These are phyloP conservation scores for Caradrina kadenii DNA, from an alignment of 2,888 invertebrate species.

Conservation along the genomic window DNA sequence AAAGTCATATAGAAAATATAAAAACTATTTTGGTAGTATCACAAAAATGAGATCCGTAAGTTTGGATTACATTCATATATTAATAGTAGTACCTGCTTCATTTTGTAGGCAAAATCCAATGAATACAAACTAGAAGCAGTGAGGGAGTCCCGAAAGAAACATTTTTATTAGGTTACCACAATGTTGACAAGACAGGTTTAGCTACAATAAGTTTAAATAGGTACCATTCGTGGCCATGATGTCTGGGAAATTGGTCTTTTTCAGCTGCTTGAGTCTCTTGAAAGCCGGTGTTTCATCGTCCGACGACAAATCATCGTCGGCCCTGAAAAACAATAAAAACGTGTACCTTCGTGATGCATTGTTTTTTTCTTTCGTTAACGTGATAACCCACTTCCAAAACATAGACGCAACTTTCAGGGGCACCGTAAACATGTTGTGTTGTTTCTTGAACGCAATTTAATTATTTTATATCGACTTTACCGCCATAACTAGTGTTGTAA, in stretches of 20 bases:
- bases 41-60: neutral
- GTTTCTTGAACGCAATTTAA: constrained; percentile 52
- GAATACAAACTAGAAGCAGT: neutral
- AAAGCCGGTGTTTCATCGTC: constrained; percentile 84
- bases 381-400: constrained; percentile 83
- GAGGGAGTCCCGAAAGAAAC: neutral
- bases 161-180: constrained; percentile 33
- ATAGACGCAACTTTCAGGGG: constrained; percentile 81
- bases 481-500: constrained; percentile 89
- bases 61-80: neutral
- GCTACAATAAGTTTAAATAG: constrained; percentile 13
- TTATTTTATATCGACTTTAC: constrained; percentile 80
- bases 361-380: constrained; percentile 12
- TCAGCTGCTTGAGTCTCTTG: constrained; percentile 82
- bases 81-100: neutral
- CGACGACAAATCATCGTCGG: constrained; percentile 81
- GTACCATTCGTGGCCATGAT: constrained; percentile 81
- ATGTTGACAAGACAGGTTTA: constrained; percentile 2
- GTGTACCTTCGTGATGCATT: constrained; percentile 27
- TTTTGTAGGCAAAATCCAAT: neutral
- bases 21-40: neutral
- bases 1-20: constrained; percentile 2
- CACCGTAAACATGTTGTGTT: constrained; percentile 78
- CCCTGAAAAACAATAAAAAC: constrained; percentile 76
- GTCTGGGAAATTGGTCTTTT: constrained; percentile 80